These are phyloP conservation scores for Eulemur mongoz DNA, from an alignment of 2,797 vertebrate genomes.

Conservation along the genomic window DNA sequence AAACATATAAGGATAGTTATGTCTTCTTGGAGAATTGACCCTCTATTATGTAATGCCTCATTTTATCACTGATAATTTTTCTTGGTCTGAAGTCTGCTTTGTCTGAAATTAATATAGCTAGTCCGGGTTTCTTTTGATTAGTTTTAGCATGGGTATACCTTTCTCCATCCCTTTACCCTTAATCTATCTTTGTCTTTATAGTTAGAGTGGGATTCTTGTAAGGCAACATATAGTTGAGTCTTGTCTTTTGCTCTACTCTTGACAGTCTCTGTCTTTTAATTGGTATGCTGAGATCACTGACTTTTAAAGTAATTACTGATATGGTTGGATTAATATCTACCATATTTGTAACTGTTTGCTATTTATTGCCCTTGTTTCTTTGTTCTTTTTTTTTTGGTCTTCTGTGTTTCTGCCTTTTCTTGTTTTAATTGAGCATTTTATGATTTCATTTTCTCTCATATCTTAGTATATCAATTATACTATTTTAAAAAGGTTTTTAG, in stretches of 20 bases:
- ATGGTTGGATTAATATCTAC: background rate
- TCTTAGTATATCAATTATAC: background rate
- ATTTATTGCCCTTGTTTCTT: background rate
- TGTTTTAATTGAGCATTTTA: background rate
- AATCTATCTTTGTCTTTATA: background rate
- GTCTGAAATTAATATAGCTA: background rate
- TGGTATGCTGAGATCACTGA: background rate
- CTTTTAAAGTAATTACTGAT: background rate
- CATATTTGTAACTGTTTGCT: background rate
- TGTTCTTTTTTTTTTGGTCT: background rate
- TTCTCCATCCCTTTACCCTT: background rate
- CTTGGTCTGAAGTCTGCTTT: background rate
- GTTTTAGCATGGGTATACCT: background rate
- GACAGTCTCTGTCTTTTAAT: background rate
- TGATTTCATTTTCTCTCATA: background rate
- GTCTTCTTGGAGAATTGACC: background rate
- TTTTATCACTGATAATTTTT: background rate
- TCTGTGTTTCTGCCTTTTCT: background rate
- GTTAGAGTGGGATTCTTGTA: background rate
- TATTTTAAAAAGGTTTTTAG: background rate
- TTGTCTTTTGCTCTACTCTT: background rate
- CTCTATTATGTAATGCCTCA: background rate
- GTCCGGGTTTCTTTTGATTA: background rate
- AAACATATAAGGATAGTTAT: background rate
- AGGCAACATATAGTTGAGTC: background rate